phyloP scores from a whole-genome alignment of 2,797 vertebrate genomes.

The Anguilla marmorata region DNA sequence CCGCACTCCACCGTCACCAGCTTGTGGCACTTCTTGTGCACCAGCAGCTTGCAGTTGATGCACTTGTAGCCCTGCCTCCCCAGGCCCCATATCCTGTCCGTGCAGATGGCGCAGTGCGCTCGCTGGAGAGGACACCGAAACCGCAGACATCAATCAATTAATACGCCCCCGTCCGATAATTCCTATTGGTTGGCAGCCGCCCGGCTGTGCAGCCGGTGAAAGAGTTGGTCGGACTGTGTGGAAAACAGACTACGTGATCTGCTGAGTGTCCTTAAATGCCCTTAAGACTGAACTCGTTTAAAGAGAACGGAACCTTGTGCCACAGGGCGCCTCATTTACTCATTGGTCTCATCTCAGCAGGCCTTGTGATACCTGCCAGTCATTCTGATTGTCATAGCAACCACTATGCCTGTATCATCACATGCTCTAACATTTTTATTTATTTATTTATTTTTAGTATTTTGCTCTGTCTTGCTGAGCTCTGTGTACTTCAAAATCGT shows the following conservation, averaged over 20 bases:
- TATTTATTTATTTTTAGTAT: not conserved
- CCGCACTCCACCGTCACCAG: constrained; percentile 89
- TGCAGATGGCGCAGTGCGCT: constrained; percentile 97
- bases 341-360: not conserved
- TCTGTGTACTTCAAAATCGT: not conserved
- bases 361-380: not conserved
- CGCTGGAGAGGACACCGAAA: constrained; percentile 60
- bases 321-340: not conserved
- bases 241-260: not conserved
- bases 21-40: constrained; percentile 99
- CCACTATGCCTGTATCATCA: not conserved
- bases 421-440: not conserved
- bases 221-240: too few species aligned
- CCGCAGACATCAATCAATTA: not conserved
- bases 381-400: not conserved
- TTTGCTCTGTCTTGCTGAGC: not conserved
- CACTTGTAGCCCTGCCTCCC: constrained; percentile 98
- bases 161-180: not conserved
- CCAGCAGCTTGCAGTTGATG: constrained; percentile 97
- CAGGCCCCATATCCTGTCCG: constrained; percentile 96
- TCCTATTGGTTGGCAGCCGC: not conserved
- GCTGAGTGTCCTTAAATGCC: not conserved
- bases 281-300: not conserved
- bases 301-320: not conserved
- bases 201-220: too few species aligned